Conservation (phyloP, 2,113 vertebrate species). For the Typhlomys cinereus region DNA sequence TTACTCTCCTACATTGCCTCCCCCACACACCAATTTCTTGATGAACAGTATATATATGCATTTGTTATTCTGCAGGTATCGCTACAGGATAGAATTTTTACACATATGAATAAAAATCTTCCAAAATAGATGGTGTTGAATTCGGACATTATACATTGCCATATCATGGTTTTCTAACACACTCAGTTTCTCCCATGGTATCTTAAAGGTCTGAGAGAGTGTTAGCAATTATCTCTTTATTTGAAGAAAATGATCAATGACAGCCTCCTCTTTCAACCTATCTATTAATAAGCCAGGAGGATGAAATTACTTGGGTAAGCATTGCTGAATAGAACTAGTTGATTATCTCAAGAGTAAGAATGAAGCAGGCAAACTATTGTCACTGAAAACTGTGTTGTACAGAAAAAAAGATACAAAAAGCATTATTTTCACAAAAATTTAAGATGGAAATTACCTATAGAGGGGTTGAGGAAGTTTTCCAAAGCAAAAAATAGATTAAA, state of each 20-base stretch:
- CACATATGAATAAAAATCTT: constrained; percentile 6
- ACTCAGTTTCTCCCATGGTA: not conserved
- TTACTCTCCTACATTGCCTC: not conserved
- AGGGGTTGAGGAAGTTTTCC: too few relatives aligned
- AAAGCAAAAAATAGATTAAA: not conserved
- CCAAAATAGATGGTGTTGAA: not conserved
- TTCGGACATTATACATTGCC: not conserved
- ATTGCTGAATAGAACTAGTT: not conserved
- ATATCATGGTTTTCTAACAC: not conserved
- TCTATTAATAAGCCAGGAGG: not conserved
- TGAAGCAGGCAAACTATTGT: not conserved
- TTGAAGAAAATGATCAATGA: constrained; percentile 16
- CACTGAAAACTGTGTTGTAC: too few relatives aligned
- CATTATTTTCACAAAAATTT: too few relatives aligned
- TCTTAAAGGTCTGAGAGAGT: not conserved
- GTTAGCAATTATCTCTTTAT: not conserved
- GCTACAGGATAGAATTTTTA: constrained; percentile 11
- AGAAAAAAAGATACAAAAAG: too few relatives aligned
- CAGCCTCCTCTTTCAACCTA: not conserved
- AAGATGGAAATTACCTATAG: too few relatives aligned
- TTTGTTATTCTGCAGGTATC: not conserved
- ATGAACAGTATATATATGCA: not conserved
- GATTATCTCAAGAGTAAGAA: not conserved
- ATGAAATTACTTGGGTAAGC: not conserved
- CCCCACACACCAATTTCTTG: not conserved